Conservation (phyloP, 2,888 invertebrate species). For the Drosophila recens region DNA sequence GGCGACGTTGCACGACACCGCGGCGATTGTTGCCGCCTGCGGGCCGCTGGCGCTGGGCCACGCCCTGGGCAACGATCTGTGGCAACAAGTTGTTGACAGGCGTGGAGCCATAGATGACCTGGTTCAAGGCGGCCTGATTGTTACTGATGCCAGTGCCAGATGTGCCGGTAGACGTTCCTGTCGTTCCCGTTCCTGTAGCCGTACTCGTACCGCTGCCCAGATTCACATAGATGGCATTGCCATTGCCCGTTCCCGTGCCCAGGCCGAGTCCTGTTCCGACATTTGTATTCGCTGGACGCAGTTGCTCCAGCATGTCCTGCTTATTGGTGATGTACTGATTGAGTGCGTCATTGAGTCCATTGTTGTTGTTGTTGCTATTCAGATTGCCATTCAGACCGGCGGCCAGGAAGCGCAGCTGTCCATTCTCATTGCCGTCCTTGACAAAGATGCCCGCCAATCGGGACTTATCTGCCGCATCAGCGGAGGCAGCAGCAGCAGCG, state of each 20-base stretch:
- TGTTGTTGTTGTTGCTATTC: constrained; percentile 20
- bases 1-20: constrained; percentile 65
- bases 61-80: constrained; percentile 62
- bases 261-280: constrained; percentile 20
- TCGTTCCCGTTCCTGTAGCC: neutral
- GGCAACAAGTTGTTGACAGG: constrained; percentile 65
- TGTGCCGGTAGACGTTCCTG: neutral
- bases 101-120: constrained; percentile 50
- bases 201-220: constrained; percentile 19
- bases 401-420: constrained; percentile 75
- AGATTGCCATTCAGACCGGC: constrained; percentile 38
- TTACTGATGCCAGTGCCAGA: constrained; percentile 8
- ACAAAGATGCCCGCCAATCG: constrained; percentile 71
- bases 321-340: constrained; percentile 75
- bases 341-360: constrained; percentile 57
- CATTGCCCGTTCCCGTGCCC: constrained; percentile 11
- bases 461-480: constrained; percentile 18
- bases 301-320: constrained; percentile 74
- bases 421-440: constrained; percentile 76
- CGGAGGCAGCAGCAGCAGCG: neutral
- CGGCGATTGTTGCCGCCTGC: constrained; percentile 53
- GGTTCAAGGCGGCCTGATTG: constrained; percentile 45
- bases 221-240: constrained; percentile 54
- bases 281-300: constrained; percentile 61
- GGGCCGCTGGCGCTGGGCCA: constrained; percentile 41